Conservation (phyloP, 2,888 invertebrate genomes). For the Drosophila mayaguana region DNA sequence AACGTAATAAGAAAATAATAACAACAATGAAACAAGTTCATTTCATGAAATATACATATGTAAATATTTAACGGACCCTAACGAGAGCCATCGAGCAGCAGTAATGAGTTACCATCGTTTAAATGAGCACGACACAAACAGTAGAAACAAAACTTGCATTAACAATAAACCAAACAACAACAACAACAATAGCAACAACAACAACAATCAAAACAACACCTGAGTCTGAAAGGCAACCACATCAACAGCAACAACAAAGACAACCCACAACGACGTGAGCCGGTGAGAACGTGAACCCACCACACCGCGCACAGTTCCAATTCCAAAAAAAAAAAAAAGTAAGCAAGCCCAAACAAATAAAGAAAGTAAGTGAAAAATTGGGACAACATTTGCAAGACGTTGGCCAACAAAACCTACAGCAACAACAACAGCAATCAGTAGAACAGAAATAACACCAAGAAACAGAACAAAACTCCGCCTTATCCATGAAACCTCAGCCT, state of each 20-base stretch:
- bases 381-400: conserved; percentile 61
- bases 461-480: conserved; percentile 1
- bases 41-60: conserved; percentile 36
- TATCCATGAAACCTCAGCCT: conserved; percentile 37
- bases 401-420: conserved; percentile 15
- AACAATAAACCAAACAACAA: conserved; percentile 21
- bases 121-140: conserved; percentile 26
- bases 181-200: conserved; percentile 3
- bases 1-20: conserved; percentile 27
- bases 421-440: conserved; percentile 17
- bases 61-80: conserved; percentile 32
- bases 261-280: conserved; percentile 18
- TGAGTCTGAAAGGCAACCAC: conserved; percentile 9
- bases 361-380: conserved; percentile 69
- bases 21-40: conserved; percentile 42
- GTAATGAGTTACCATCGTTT: conserved; percentile 42
- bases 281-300: conserved; percentile 40
- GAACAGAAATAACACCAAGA: conserved; percentile 1
- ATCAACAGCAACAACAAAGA: conserved; percentile 1
- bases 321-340: conserved; percentile 1
- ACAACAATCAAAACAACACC: conserved; percentile 33
- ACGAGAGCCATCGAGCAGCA: conserved; percentile 21
- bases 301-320: conserved; percentile 13
- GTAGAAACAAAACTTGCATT: conserved; percentile 15
- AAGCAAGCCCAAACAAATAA: conserved; percentile 53